Base-by-base conservation (phyloP, 2,888 invertebrate species). In the Spisula subtruncata region DNA sequence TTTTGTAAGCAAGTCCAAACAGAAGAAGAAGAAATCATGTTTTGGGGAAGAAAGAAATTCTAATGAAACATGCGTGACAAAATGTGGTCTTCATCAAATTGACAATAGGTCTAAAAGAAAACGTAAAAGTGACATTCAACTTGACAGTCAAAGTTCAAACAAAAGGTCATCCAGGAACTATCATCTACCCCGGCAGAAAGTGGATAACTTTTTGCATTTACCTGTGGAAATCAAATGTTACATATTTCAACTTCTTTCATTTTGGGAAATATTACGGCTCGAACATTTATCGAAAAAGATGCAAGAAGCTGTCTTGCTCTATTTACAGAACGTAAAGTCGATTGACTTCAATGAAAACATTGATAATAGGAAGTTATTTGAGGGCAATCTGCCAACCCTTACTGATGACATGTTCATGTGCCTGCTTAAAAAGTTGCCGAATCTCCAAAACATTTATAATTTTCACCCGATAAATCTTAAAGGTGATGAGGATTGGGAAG, bases 311-410 rank as follows among this genome's bases (percentile, higher is more conserved):
- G 89, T 89, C 18, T 71, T 54, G 12, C 81, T 60, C 1, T 48
- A 81, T 46, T 66, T 89, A 20, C 46, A 48, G 32, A 48, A 82
- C 1, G 41, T 46, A n/a, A 66, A 82, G 29, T 46, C 85, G 1
- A 82, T 89, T 8, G 89, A 89, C 29, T 89, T 89, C n/a, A 85
- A 82, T 48, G 85, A 89, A 79, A 60, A 89, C 71, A 71, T 85
- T 2, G 41, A 20, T 1, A 81, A 81, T 29, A 75, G 41, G 25
- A 46, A 60, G 25, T 20, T 81, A 48, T 89, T 85, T 85, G 75
- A 85, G 35, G 25, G 54, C 18, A 85, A 81, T 79, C 71, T 89
- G 20, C 12, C 66, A 32, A 71, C 46, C 20, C 51, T 89, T 51
- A 82, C 89, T 12, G 66, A 89, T 41, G 46, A 12, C 71, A 71